Evolutionary conservation across 2,797 vertebrate genomes (phyloP).

Genomic region (Pseudotriccus pelzelni): DNA sequence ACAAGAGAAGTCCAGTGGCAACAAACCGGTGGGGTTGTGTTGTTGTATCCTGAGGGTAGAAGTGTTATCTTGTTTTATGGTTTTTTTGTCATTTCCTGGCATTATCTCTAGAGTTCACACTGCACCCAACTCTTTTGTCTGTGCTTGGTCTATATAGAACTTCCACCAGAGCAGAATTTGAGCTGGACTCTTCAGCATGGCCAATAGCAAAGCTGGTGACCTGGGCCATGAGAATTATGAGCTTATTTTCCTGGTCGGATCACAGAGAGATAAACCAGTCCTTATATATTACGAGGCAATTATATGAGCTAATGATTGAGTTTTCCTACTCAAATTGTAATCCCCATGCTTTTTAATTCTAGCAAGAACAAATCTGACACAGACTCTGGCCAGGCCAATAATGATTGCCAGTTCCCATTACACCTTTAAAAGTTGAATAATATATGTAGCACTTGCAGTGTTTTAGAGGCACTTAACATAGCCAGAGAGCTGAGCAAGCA

Average conservation of each 20-base stretch:
- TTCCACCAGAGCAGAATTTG: background rate
- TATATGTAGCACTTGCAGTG: conserved; percentile 23
- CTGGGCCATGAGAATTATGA: background rate
- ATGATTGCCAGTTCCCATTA: conserved; percentile 54
- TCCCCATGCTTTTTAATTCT: conserved; percentile 27
- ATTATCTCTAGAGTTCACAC: background rate
- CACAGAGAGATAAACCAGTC: conserved; percentile 22
- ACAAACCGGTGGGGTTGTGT: background rate
- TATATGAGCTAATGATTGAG: conserved; percentile 34
- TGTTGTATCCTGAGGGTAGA: conserved; percentile 31
- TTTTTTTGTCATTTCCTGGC: background rate
- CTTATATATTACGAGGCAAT: conserved; percentile 48
- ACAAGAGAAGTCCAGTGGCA: conserved; percentile 34
- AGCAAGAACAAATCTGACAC: conserved; percentile 35
- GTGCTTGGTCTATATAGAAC: background rate
- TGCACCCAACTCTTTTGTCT: background rate
- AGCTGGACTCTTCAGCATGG: background rate
- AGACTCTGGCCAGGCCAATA: conserved; percentile 35
- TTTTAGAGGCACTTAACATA: conserved; percentile 29
- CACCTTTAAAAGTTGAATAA: conserved; percentile 48
- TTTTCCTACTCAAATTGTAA: conserved; percentile 29
- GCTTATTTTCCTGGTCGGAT: background rate
- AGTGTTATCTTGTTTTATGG: conserved; percentile 16
- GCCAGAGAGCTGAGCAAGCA: conserved; percentile 45
- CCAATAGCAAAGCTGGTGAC: background rate